phyloP scores from a whole-genome alignment of 2,113 vertebrate species.

The Puma concolor region DNA sequence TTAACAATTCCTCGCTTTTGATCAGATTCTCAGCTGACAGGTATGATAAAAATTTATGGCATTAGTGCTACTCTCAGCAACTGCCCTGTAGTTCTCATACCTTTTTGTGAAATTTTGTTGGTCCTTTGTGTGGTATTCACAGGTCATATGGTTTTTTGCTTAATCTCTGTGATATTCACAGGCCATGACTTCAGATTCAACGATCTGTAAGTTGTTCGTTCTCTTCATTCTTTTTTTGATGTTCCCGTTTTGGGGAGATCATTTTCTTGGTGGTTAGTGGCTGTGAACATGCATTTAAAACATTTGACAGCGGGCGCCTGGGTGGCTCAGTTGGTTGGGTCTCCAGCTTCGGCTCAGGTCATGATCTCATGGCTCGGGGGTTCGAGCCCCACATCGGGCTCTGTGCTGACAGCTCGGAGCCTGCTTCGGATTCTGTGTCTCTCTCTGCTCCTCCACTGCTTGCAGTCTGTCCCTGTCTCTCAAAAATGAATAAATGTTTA shows the following conservation, averaged over 20 bases:
- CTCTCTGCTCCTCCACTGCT: no score
- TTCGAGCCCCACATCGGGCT: no score
- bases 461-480: no score
- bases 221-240: not conserved
- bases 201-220: not conserved
- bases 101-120: not conserved
- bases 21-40: not conserved
- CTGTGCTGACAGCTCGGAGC: no score
- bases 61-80: not conserved
- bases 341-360: no score
- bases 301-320: not conserved
- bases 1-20: not conserved
- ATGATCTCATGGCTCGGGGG: no score
- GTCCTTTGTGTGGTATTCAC: not conserved
- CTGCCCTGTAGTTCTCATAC: not conserved
- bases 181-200: not conserved
- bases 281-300: not conserved
- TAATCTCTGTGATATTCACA: not conserved
- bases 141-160: not conserved
- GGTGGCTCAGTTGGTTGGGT: no score
- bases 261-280: not conserved
- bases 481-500: no score
- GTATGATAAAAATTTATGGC: not conserved
- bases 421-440: no score
- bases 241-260: not conserved